These are phyloP conservation scores for Trichacis sp. DNA, from an alignment of 2,888 invertebrate genomes.

Conservation along the genomic window DNA sequence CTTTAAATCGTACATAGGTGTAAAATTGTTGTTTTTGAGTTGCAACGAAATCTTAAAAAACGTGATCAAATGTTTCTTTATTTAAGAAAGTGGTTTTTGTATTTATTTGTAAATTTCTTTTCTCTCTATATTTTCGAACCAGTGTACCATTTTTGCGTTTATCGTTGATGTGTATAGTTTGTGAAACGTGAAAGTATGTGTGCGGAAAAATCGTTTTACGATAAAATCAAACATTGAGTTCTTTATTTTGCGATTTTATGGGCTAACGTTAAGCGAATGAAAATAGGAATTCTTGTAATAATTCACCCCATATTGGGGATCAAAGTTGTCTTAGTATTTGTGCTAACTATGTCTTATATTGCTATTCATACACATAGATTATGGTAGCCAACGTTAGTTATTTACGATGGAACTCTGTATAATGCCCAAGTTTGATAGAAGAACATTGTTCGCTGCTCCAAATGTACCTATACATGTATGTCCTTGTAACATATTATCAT, in stretches of 20 bases:
- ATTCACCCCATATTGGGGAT: constrained; percentile 55
- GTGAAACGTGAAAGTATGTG: neutral
- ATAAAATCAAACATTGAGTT: neutral
- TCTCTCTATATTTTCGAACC: neutral
- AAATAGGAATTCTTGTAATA: constrained; percentile 46
- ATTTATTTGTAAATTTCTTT: neutral
- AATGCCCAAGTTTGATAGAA: constrained; percentile 21
- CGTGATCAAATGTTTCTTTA: too few relatives aligned
- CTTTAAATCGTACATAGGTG: neutral
- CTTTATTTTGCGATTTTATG: constrained; percentile 12
- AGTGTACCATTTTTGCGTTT: neutral
- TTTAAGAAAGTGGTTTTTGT: too few relatives aligned
- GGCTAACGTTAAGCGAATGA: constrained; percentile 36
- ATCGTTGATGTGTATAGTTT: neutral
- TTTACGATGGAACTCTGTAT: constrained; percentile 15
- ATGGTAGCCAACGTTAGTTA: constrained; percentile 23
- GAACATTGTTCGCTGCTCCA: constrained; percentile 47
- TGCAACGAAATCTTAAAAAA: too few relatives aligned
- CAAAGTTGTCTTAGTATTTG: constrained; percentile 38
- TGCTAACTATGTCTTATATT: constrained; percentile 40
- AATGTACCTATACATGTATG: constrained; percentile 60
- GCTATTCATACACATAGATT: constrained; percentile 20
- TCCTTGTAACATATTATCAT: constrained; percentile 66
- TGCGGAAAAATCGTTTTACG: too few relatives aligned
- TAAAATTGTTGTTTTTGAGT: neutral